Evolutionary conservation across 2,797 vertebrate species (phyloP), one percentile per base, ranked within the genome.

Genomic region (Enteromius anoplus): DNA sequence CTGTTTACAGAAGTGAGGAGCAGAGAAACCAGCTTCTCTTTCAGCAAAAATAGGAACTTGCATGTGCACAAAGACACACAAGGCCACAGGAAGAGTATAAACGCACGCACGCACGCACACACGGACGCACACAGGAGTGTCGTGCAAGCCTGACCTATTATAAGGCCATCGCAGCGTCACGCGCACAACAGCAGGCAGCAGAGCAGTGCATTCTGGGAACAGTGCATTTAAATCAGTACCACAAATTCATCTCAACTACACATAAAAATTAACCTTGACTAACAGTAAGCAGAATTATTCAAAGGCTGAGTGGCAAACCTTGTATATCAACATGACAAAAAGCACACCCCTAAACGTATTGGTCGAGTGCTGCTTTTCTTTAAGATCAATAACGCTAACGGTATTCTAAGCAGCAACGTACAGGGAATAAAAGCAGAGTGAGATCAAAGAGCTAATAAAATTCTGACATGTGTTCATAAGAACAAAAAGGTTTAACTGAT

Each of bases 121-220:
- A n/a, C n/a, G n/a, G n/a, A 45, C 69, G 37, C 64, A 26, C 70
- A 66, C 10, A 29, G 53, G 40, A 12, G 55, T 72, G 69, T 81
- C 71, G 32, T 37, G 6, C 60, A 68, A 79, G 45, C 45, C 47
- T 40, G 62, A 66, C 49, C 45, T 0, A 32, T 19, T 37, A 53
- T 12, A 23, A 17, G 14, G n/a, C 3, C 45, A 77, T 40, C 23
- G 7, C 19, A 42, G 17, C 19, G 4, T 11, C 47, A 62, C 62
- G 3, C 21, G 1, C 26, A 42, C 6, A 68, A 45, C 26, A 29
- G 86, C 85, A 86, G 62, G 2, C 3, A 80, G 55, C 65, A 26
- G 49, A 87, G 58, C 91, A 93, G 91, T 92, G 91, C 92, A 92
- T 91, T 92, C 83, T 91, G 89, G 89, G 87, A 91, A 86, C 88